Conservation (phyloP, 1,140 invertebrate species). For the Temnothorax nylanderi region DNA sequence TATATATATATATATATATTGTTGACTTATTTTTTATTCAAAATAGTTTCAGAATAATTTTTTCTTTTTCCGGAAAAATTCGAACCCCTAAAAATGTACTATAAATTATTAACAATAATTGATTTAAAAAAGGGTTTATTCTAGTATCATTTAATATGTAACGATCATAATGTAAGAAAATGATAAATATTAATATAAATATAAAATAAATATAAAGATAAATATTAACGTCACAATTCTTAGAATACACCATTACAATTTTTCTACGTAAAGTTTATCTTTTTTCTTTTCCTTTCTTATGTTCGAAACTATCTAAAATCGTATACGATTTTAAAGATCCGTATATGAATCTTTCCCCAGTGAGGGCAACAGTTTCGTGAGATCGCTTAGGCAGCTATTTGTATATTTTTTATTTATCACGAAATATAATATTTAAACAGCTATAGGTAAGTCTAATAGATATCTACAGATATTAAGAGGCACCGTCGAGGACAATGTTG, state of each 20-base stretch:
- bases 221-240: background rate
- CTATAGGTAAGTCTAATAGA: background rate
- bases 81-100: background rate
- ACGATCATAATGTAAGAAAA: background rate
- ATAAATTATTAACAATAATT: conserved; percentile 2
- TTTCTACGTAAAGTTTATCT: background rate
- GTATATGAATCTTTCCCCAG: background rate
- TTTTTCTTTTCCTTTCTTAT: background rate
- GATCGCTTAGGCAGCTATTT: background rate
- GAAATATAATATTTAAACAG: background rate
- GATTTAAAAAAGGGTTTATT: background rate
- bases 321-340: background rate
- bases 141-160: background rate
- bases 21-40: background rate
- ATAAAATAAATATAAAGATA: background rate
- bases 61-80: background rate
- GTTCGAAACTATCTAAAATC: background rate
- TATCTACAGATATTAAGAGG: background rate
- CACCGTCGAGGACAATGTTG: background rate
- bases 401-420: conserved; percentile 13
- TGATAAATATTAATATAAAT: background rate
- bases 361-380: background rate
- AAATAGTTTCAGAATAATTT: background rate
- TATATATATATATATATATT: background rate
- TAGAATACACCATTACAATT: background rate